These are phyloP conservation scores for Salvelinus alpinus DNA, from an alignment of 2,113 vertebrate species.

Conservation along the genomic window DNA sequence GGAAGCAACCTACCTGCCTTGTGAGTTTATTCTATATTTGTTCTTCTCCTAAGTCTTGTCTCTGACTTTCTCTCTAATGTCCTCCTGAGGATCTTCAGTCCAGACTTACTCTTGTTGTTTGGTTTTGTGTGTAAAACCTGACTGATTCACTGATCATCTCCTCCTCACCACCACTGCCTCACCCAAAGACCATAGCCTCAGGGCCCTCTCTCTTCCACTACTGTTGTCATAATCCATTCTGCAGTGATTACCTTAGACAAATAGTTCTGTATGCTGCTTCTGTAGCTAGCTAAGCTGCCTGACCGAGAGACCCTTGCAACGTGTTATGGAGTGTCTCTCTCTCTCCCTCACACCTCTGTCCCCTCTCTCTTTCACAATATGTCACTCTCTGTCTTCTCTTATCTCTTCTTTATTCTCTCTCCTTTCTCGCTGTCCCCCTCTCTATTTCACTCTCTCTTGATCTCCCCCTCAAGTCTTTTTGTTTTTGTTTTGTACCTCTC, in stretches of 20 bases:
- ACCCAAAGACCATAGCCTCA: slow-evolving; percentile 29
- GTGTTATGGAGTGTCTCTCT: too few species aligned
- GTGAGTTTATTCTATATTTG: too few species aligned
- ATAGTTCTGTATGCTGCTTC: background rate
- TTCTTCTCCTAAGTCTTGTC: background rate
- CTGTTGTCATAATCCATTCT: slow-evolving; percentile 8
- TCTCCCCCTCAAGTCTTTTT: background rate
- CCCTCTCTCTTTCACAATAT: background rate
- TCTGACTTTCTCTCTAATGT: background rate
- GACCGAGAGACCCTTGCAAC: background rate
- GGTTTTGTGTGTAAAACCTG: slow-evolving; percentile 12
- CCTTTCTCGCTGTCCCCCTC: background rate
- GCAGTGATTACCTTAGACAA: slow-evolving; percentile 16
- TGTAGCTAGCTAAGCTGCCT: background rate
- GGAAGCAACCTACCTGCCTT: too few species aligned
- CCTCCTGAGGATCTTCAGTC: background rate
- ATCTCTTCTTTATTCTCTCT: too few species aligned
- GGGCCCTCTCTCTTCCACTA: slow-evolving; percentile 22
- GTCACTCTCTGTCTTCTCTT: background rate
- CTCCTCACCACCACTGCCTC: slow-evolving; percentile 18
- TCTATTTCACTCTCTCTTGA: background rate
- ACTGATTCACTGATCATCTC: background rate
- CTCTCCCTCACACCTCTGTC: background rate
- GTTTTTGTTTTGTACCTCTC: background rate
- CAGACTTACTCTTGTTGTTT: slow-evolving; percentile 13